Percentiles rank a stretch among this genome's conserved stretches.
These are phyloP conservation scores for Mustelus asterias DNA, from an alignment of 2,113 vertebrate genomes.

Conservation along the genomic window DNA sequence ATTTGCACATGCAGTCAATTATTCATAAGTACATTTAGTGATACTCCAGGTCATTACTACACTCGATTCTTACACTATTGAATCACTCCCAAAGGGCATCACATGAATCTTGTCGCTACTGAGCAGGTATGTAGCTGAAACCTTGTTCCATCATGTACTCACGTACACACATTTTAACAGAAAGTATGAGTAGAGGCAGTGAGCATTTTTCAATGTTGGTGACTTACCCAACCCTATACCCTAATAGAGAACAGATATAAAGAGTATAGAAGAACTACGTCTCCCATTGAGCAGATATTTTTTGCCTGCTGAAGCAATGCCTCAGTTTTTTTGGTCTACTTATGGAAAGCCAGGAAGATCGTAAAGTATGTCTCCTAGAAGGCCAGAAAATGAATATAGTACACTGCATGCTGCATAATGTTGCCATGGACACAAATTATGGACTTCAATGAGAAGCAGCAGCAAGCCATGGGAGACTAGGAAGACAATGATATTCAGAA, in stretches of 20 bases:
- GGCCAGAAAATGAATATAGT: background rate
- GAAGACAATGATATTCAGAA: background rate
- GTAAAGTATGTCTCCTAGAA: background rate
- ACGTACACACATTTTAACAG: background rate
- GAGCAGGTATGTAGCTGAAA: background rate
- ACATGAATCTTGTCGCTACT: background rate
- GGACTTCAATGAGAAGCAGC: slow-evolving; percentile 13
- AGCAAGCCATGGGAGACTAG: background rate
- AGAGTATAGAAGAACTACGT: background rate
- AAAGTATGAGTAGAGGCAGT: background rate
- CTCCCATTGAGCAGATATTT: background rate
- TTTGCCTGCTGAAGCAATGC: background rate
- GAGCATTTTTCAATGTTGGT: background rate
- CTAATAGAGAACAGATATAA: background rate
- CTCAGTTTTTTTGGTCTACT: background rate
- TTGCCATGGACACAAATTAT: background rate
- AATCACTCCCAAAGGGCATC: background rate
- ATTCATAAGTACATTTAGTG: background rate
- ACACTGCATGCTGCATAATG: background rate
- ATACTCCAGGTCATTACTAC: background rate
- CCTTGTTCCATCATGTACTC: background rate
- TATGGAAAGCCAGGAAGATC: background rate
- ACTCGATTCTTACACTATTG: background rate
- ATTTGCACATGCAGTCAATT: background rate
- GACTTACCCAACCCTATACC: background rate